phyloP scores from a whole-genome alignment of 2,888 invertebrate species.

The Synanthedon tipuliformis region DNA sequence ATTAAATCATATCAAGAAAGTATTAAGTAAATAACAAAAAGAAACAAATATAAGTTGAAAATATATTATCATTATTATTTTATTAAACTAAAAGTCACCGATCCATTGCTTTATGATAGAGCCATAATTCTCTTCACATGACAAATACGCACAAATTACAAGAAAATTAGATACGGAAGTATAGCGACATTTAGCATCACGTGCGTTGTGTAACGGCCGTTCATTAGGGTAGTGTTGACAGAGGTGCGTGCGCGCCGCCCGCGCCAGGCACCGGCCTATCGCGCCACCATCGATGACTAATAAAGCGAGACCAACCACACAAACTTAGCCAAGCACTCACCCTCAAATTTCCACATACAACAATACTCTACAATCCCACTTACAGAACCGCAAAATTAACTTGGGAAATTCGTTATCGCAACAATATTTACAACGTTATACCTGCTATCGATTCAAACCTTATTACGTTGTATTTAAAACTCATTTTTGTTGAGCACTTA shows the following conservation, averaged over 20 bases:
- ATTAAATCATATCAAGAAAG: too few species aligned
- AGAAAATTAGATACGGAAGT: conserved; percentile 58
- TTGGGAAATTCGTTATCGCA: conserved; percentile 36
- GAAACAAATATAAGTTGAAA: too few species aligned
- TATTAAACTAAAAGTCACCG: neutral
- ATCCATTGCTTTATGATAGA: conserved; percentile 21
- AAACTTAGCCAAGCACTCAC: conserved; percentile 9
- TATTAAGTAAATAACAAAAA: too few species aligned
- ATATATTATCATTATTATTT: conserved; percentile 6
- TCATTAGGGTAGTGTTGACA: conserved; percentile 69
- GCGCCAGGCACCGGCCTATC: conserved; percentile 62
- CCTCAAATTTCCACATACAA: neutral
- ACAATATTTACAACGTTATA: conserved; percentile 26
- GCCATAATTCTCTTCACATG: conserved; percentile 58
- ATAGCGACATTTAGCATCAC: conserved; percentile 62
- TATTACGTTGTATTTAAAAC: conserved; percentile 22
- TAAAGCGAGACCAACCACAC: conserved; percentile 37
- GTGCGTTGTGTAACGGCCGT: conserved; percentile 68
- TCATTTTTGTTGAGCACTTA: conserved; percentile 15
- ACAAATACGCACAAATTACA: conserved; percentile 68
- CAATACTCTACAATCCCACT: neutral
- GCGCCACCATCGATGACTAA: conserved; percentile 70
- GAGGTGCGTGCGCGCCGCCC: conserved; percentile 65
- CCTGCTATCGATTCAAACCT: conserved; percentile 24
- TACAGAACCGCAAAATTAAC: conserved; percentile 13